Base-by-base conservation (phyloP, 2,888 invertebrate genomes). In the Acleris literana region DNA sequence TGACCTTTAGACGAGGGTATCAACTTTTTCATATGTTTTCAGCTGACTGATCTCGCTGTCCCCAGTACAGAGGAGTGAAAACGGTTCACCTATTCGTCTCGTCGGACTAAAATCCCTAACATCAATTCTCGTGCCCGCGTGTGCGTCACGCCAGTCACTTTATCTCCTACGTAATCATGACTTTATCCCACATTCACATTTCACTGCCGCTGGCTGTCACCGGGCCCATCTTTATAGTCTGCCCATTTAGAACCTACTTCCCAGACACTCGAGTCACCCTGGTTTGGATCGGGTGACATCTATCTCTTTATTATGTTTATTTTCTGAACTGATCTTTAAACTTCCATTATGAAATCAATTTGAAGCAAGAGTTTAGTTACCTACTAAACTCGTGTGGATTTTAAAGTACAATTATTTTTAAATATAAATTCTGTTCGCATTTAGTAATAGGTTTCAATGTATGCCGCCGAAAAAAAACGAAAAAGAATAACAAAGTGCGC, bases 71-170 rank as follows among this genome's bases (percentile, higher is more conserved):
- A 62, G 29, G 57, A 52, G 61, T 54, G 64, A 68, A 61, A 62
- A 68, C 67, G 68, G 67, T 68, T 68, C 69, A 71, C 71, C 62
- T 69, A 69, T 64, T 63, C 63, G 59, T 62, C 70, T 65, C 49
- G 48, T 63, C 64, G 51, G 55, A 61, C 59, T 54, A 54, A 69
- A 70, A 77, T 74, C 74, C 72, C 72, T 70, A 68, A 72, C 77
- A 81, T 80, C 75, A 82, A 81, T 82, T 78, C 73, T 70, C 72
- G 51, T 64, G 71, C 68, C 74, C 71, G 72, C 69, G 72, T 72
- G 72, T 44, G 43, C 64, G 68, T 74, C 72, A 72, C 76, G 70
- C 71, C 71, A 75, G 75, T 75, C 78, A 74, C 71, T 71, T 72
- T 78, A 75, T 77, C 73, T 75, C 69, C 72, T 64, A 55, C 72